A percentile compares a stretch with the other conserved stretches of the same genome.
Conservation (phyloP, 2,888 invertebrate genomes). For the Rhagium mordax region DNA sequence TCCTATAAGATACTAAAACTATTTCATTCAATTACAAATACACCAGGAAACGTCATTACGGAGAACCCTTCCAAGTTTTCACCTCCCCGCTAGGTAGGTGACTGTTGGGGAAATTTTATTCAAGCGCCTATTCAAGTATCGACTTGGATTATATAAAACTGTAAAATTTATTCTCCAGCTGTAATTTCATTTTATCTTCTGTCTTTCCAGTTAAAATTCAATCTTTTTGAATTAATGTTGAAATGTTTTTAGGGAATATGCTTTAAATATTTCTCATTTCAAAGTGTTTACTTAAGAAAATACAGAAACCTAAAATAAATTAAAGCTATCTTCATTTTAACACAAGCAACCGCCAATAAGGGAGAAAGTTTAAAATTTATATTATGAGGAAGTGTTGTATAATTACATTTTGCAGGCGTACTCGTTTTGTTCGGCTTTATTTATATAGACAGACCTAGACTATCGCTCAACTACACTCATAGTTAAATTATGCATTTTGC, state of each 20-base stretch:
- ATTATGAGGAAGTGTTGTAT: neutral
- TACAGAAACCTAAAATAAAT: slow-evolving; percentile 24
- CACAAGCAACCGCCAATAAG: slow-evolving; percentile 8
- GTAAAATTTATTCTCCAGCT: slow-evolving; percentile 46
- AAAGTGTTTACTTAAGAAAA: slow-evolving; percentile 27
- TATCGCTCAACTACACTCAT: neutral
- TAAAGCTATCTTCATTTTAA: slow-evolving; percentile 22
- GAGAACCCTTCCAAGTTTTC: neutral
- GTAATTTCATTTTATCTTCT: slow-evolving; percentile 50
- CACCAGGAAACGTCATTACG: too few species aligned
- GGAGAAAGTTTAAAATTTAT: neutral
- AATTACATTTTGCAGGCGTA: neutral
- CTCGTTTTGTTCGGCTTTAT: neutral
- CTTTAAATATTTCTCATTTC: slow-evolving; percentile 23
- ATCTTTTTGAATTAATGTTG: slow-evolving; percentile 46
- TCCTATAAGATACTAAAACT: neutral
- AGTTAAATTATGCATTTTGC: too few species aligned
- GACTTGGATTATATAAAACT: slow-evolving; percentile 45
- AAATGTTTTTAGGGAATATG: slow-evolving; percentile 22
- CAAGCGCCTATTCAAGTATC: slow-evolving; percentile 43
- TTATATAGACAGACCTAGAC: neutral
- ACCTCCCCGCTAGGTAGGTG: slow-evolving; percentile 1
- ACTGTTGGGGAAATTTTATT: slow-evolving; percentile 31
- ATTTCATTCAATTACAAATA: too few species aligned
- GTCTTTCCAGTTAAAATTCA: slow-evolving; percentile 46